Percentiles rank a stretch among this genome's conserved stretches.
phyloP scores from a whole-genome alignment of 2,797 vertebrate species.

The Aselliscus stoliczkanus region DNA sequence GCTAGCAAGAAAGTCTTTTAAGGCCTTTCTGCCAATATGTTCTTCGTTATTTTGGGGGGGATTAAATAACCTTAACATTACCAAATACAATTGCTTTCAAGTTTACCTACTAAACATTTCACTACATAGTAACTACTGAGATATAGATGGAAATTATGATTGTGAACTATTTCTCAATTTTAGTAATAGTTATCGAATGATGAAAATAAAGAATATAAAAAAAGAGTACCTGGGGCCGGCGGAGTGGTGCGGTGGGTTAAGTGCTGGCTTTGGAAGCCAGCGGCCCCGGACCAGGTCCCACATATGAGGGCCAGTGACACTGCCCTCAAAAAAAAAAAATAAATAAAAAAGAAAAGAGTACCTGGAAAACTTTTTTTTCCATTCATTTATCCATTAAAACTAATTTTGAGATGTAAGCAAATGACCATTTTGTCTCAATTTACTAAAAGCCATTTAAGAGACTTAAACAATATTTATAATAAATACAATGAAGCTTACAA shows the following conservation, averaged over 20 bases:
- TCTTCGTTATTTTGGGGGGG: neutral
- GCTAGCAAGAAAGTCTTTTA: neutral
- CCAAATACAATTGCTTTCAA: neutral
- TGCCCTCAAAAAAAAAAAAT: no score
- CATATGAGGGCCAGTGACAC: no score
- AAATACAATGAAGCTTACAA: neutral
- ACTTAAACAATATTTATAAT: neutral
- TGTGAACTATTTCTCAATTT: neutral
- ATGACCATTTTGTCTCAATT: neutral
- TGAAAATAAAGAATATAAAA: neutral
- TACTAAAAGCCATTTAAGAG: constrained; percentile 15
- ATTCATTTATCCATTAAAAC: neutral
- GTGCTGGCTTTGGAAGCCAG: no score
- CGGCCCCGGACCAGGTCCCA: no score
- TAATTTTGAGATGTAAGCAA: constrained; percentile 7
- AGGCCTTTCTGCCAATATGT: neutral
- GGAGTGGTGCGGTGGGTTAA: no score
- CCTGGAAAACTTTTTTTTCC: neutral
- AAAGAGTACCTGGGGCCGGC: neutral
- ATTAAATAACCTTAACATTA: neutral
- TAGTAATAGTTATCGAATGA: neutral
- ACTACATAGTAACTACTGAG: neutral
- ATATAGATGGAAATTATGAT: neutral
- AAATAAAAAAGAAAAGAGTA: neutral
- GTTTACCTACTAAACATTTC: neutral